Base-by-base conservation (phyloP, 1,140 invertebrate species). In the Bombus haemorrhoidalis region DNA sequence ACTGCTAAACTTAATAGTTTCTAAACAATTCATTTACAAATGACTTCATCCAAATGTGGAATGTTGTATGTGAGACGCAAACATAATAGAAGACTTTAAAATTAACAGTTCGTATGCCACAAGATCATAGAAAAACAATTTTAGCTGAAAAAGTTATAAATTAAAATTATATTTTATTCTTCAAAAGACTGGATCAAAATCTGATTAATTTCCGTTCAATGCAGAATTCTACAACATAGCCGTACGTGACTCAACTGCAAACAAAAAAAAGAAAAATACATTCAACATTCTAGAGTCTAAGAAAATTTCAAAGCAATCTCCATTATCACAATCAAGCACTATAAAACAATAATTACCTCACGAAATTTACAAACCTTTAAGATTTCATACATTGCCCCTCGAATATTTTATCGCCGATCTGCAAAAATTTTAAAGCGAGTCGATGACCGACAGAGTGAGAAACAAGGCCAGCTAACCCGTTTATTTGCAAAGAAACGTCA, bases 351-450 rank as follows among this genome's bases (percentile, higher is more conserved):
- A 41, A 18, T 72, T 47, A 22, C 13, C 57, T 41, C 12, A 62
- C 15, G 34, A 81, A 74, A 85, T 85, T 74, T 53, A 37, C 59
- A n/a, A 85, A 68, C 71, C 34, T 34, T 3, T 6, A 39, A 66
- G 81, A 59, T 81, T 75, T 39, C 34, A 68, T 41, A 43, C 37
- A 9, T n/a, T n/a, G 59, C 71, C 47, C 62, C 39, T 41, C 9
- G 62, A 84, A 72, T 78, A 18, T 15, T 84, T 90, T 83, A 83
- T 90, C 81, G 47, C n/a, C 41, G n/a, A 89, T 90, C 87, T 75
- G 64, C n/a, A 47, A 74, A 78, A 39, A 83, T 76, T 39, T 37
- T 39, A 57, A 41, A 83, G 53, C 80, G 13, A 39, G 53, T 68
- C 32, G 68, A 39, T 74, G 41, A 53, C n/a, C 53, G 41, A 87